Evolutionary conservation across 2,797 vertebrate genomes (phyloP).

Genomic region (Pipistrellus kuhlii): DNA sequence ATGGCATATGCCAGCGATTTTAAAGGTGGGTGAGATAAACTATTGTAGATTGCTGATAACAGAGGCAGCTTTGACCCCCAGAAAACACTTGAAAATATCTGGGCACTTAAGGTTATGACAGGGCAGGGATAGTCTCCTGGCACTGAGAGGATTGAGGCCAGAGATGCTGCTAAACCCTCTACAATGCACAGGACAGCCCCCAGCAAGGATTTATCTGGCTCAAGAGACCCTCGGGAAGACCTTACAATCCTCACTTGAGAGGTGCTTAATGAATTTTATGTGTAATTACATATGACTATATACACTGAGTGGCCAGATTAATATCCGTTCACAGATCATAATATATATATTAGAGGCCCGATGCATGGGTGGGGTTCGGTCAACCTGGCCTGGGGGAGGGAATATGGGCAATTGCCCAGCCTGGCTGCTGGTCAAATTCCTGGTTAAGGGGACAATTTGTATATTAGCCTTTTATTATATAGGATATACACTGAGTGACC

Average conservation of each 20-base stretch:
- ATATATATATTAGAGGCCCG: too few relatives aligned
- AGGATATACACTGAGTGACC: too few relatives aligned
- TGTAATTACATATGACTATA: not conserved
- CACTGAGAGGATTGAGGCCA: not conserved
- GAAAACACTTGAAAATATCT: not conserved
- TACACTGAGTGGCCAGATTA: too few relatives aligned
- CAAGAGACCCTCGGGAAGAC: not conserved
- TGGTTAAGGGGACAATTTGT: too few relatives aligned
- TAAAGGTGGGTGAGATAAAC: not conserved
- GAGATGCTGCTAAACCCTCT: not conserved
- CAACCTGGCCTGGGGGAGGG: too few relatives aligned
- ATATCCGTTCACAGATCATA: too few relatives aligned
- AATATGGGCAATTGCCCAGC: too few relatives aligned
- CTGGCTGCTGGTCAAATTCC: too few relatives aligned
- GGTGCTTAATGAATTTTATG: not conserved
- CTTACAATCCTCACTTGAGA: not conserved
- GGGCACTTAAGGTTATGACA: not conserved
- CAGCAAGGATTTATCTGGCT: fast-evolving
- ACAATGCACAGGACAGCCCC: fast-evolving
- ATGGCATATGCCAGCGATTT: not conserved
- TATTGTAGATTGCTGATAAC: not conserved
- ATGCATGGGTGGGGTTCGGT: too few relatives aligned
- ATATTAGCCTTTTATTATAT: too few relatives aligned
- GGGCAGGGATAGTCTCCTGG: fast-evolving
- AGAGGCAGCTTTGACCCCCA: fast-evolving